These are phyloP conservation scores for Paedocypris sp. DNA, from an alignment of 2,113 vertebrate species.

Conservation along the genomic window DNA sequence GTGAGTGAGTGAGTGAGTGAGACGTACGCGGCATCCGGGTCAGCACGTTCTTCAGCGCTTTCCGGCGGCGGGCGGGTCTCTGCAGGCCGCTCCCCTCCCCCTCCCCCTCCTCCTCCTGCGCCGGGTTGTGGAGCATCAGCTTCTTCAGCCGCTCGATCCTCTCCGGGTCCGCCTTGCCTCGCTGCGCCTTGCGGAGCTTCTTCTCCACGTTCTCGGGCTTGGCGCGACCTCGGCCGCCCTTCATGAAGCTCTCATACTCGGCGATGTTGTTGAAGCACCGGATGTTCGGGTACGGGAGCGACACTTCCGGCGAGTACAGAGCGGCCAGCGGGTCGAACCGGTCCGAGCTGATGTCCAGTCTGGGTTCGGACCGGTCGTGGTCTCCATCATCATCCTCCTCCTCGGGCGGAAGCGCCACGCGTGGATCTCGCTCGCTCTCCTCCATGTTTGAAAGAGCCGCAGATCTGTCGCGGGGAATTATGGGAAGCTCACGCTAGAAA, in stretches of 20 bases:
- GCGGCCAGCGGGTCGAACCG: slow-evolving; percentile 78
- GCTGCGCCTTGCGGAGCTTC: slow-evolving; percentile 46
- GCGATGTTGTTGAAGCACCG: slow-evolving; percentile 86
- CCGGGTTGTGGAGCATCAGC: slow-evolving; percentile 68
- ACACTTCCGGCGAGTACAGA: slow-evolving; percentile 66
- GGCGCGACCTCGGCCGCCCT: slow-evolving; percentile 61
- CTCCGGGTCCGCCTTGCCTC: slow-evolving; percentile 60
- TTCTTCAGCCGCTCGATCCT: slow-evolving; percentile 72
- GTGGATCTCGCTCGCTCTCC: too few relatives aligned
- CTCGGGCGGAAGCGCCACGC: too few relatives aligned
- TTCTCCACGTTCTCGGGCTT: slow-evolving; percentile 68
- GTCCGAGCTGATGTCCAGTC: slow-evolving; percentile 72
- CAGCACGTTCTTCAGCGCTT: slow-evolving; percentile 75
- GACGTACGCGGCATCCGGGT: slow-evolving; percentile 83
- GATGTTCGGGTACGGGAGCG: slow-evolving; percentile 71
- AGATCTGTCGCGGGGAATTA: not conserved
- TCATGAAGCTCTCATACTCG: slow-evolving; percentile 77
- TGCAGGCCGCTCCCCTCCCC: slow-evolving; percentile 38
- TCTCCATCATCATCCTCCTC: too few relatives aligned
- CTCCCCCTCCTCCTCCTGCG: slow-evolving; percentile 42
- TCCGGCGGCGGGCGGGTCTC: slow-evolving; percentile 41
- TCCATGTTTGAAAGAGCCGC: slow-evolving; percentile 69
- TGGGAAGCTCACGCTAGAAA: too few relatives aligned
- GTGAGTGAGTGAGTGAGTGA: not conserved
- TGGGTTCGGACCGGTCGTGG: too few relatives aligned